Percentiles rank a stretch among this genome's conserved stretches.
These are phyloP conservation scores for Sinopyrophorus schimmeli DNA, from an alignment of 2,888 invertebrate genomes.

Conservation along the genomic window DNA sequence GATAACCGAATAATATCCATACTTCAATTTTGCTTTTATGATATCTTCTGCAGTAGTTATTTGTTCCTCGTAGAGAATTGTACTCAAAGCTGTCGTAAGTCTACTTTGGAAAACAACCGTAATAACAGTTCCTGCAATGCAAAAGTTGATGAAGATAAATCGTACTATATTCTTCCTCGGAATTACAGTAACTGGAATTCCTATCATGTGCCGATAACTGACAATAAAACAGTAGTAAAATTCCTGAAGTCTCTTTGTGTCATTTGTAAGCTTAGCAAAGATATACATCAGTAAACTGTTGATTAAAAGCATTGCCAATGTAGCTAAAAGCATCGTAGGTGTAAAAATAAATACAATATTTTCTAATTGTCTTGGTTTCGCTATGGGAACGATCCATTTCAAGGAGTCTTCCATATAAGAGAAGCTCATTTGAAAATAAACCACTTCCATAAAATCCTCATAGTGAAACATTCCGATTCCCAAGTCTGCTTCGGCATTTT, in stretches of 20 bases:
- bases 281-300: background rate
- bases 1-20: background rate
- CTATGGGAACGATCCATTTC: background rate
- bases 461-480: background rate
- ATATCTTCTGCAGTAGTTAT: background rate
- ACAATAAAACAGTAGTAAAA: background rate
- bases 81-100: background rate
- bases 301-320: background rate
- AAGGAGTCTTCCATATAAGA: conserved; percentile 4
- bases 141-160: background rate
- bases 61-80: background rate
- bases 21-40: background rate
- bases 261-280: background rate
- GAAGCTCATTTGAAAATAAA: conserved; percentile 2
- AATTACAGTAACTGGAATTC: background rate
- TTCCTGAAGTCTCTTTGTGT: background rate
- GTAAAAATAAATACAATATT: background rate
- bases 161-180: background rate
- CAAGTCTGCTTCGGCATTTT: background rate
- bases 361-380: background rate
- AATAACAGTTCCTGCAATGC: background rate
- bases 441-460: background rate
- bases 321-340: background rate
- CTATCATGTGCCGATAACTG: background rate
- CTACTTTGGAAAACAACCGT: background rate